Base-by-base conservation (phyloP, 1,140 invertebrate genomes). In the Anthonomus grandis region DNA sequence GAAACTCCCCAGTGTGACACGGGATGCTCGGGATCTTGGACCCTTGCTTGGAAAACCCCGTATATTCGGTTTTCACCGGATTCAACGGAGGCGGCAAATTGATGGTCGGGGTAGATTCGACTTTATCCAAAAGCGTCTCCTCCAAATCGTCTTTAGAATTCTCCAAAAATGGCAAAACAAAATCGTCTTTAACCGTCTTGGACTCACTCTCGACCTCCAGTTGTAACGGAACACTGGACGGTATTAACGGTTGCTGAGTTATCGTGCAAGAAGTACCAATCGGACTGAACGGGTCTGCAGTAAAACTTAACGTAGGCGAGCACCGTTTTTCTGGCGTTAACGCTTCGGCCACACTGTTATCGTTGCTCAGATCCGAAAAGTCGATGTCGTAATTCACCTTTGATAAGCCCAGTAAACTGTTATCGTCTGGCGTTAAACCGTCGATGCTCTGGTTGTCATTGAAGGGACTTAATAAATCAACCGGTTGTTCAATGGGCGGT, bases 301-400 rank as follows among this genome's bases (percentile, higher is more conserved):
- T 66, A 21, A 56, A 68, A 47, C 59, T 65, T 36, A 72, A 58
- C 39, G 49, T 72, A 0, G 59, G 57, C 15, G 57, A 66, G 46
- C 62, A 61, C 12, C 59, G 38, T 56, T 69, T 71, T 53, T 67
- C 66, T 4, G 65, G 66, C n/a, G 76, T 78, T 13, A 75, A 54
- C 36, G 84, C 83, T 31, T 86, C 83, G 2, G 81, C 79, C 13
- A 79, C 71, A 57, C 84, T 86, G 64, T 84, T 86, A 3, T 86
- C 84, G 0, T 77, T 81, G 60, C 84, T 87, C 24, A 83, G 74
- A 70, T 86, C 85, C 2, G 83, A 86, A 41, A 85, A 73, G 66
- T 86, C 84, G 38, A 87, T 86, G 58, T 86, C 86, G 64, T 86
- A 87, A 70, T 85, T 86, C 17, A 86, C 81, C 64, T 83, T 83